A percentile compares a stretch with the other conserved stretches of the same genome.
Conservation (phyloP, 2,797 vertebrate species). For the Lerista edwardsae region DNA sequence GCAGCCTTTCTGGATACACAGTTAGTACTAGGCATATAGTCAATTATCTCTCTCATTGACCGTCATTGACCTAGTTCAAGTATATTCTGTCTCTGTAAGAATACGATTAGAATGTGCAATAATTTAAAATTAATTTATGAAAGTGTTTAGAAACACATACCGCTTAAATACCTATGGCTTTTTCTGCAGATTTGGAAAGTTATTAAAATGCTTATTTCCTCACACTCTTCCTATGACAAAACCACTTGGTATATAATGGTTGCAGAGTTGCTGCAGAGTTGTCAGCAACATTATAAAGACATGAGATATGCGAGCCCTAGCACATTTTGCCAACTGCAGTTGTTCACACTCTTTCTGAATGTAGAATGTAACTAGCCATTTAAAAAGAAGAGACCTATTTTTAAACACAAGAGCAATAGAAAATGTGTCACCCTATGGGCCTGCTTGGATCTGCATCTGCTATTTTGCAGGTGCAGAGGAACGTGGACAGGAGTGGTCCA, state of each 20-base stretch:
- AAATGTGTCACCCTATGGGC: too few species aligned
- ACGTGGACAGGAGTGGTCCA: too few species aligned
- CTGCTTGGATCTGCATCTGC: too few species aligned
- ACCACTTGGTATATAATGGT: neutral
- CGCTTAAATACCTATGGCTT: neutral
- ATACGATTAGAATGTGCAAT: neutral
- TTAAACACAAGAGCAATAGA: neutral
- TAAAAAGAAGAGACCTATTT: neutral
- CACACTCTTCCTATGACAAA: neutral
- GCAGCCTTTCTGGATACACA: neutral
- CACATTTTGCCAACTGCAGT: neutral
- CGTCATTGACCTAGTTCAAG: neutral
- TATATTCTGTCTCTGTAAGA: neutral
- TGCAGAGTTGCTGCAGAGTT: neutral
- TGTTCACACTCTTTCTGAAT: slow-evolving; percentile 16
- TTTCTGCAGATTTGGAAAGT: neutral
- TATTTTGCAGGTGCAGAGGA: too few species aligned
- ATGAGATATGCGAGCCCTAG: too few species aligned
- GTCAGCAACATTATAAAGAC: neutral
- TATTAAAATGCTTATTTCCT: neutral
- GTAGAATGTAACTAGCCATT: neutral
- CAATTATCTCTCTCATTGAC: too few species aligned
- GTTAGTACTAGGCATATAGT: neutral
- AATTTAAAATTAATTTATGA: neutral
- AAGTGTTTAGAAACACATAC: neutral